Conservation (phyloP, 2,888 invertebrate species). For the Trissolcus japonicus region DNA sequence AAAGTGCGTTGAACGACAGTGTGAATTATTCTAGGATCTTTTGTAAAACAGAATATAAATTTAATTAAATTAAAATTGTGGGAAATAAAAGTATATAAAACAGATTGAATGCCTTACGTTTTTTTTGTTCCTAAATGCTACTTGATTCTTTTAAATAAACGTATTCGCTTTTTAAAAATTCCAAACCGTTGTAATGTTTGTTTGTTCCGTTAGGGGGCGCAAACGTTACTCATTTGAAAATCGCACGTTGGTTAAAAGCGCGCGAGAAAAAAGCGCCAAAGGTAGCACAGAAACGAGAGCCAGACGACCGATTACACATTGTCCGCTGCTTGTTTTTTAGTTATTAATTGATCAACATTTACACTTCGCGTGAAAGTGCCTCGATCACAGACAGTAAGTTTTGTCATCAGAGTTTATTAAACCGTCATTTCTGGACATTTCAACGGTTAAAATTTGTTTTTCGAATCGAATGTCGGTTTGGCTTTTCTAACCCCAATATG, state of each 20-base stretch:
- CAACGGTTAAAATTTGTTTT: neutral
- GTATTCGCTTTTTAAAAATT: neutral
- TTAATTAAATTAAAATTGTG: neutral
- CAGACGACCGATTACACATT: too few species aligned
- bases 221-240: neutral
- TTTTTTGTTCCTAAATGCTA: too few species aligned
- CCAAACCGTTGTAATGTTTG: neutral
- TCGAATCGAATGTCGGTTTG: neutral
- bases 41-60: neutral
- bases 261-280: slow-evolving; percentile 8
- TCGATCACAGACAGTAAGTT: neutral
- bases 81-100: too few species aligned
- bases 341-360: too few species aligned
- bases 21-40: too few species aligned
- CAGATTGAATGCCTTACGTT: too few species aligned
- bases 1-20: neutral
- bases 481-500: slow-evolving; percentile 1
- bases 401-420: neutral
- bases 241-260: slow-evolving; percentile 1
- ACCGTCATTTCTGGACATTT: neutral
- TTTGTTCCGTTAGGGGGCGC: neutral
- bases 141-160: too few species aligned
- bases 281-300: too few species aligned
- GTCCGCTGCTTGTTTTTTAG: too few species aligned
- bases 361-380: neutral